Evolutionary conservation across 1,140 invertebrate species (phyloP), one percentile per base, ranked within the genome.

Genomic region (Drosophila kepulauana): DNA sequence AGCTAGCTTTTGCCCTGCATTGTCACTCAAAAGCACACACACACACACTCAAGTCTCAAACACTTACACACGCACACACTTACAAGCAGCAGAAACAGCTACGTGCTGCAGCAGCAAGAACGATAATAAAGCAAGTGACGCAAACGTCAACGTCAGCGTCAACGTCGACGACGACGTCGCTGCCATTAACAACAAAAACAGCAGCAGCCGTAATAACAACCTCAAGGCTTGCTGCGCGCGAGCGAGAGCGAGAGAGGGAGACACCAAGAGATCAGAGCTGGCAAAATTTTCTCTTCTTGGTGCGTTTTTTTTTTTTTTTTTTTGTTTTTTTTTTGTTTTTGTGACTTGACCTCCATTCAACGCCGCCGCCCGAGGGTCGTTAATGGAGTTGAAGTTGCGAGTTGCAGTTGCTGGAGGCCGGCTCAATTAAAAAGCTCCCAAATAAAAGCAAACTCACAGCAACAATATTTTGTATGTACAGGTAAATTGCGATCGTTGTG

Each of bases 91-190:
- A 58, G 58, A 25, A 35, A 71, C 59, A 58, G n/a, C 56, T 57
- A 71, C 59, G 46, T 65, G 59, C 67, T 51, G 54, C 57, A 63
- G 62, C 64, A 59, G 59, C 59, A 62, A 75, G 51, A 72, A 81
- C 71, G 62, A 62, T 59, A 79, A 79, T 77, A 69, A 80, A 80
- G 70, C 84, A 88, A 87, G 76, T 79, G 76, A 87, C 71, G 82
- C 82, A 81, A 75, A 77, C 81, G 70, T 68, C 76, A 38, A 38
- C 35, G 35, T 68, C 76, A 38, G 10, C 35, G 35, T 38, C 35
- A 63, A 69, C 69, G 82, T 66, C 69, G 45, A 45, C 65, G 81
- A 25, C 46, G 52, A 15, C 68, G 30, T 59, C 33, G 54, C 62
- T 33, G 16, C 69, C 10, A 54, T 35, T 35, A 51, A 64, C 56